phyloP scores from a whole-genome alignment of 37 sponge, comb jelly and placozoan species.

The Ianthella basta region DNA sequence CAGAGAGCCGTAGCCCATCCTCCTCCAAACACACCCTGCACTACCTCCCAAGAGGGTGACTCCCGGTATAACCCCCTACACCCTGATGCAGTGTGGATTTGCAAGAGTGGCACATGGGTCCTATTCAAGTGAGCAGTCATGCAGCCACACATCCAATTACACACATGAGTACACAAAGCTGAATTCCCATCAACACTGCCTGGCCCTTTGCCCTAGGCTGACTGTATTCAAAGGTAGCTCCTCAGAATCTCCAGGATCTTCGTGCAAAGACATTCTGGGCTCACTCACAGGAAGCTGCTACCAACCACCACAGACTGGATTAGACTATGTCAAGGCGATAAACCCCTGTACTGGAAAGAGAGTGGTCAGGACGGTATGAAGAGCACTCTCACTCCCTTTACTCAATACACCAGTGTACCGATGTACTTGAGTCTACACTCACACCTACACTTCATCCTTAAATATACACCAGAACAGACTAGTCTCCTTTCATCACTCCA shows the following conservation, averaged over 20 bases:
- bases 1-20: no score
- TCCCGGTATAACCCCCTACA: not conserved
- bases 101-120: conserved; percentile 24
- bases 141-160: not conserved
- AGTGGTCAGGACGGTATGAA: not conserved
- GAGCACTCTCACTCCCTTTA: no score
- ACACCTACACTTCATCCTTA: no score
- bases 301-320: conserved; percentile 2
- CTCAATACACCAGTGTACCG: no score
- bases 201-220: not conserved
- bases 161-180: no score
- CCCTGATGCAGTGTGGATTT: conserved; percentile 32
- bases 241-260: not conserved
- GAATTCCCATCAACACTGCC: no score
- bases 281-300: conserved; percentile 1
- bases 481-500: no score
- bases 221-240: not conserved
- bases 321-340: not conserved
- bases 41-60: not conserved
- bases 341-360: not conserved
- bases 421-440: no score
- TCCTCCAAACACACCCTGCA: conserved; percentile 7
- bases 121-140: conserved; percentile 31
- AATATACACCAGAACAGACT: no score
- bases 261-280: not conserved